These are phyloP conservation scores for Philaenus spumarius DNA, from an alignment of 1,140 invertebrate species.

Conservation along the genomic window DNA sequence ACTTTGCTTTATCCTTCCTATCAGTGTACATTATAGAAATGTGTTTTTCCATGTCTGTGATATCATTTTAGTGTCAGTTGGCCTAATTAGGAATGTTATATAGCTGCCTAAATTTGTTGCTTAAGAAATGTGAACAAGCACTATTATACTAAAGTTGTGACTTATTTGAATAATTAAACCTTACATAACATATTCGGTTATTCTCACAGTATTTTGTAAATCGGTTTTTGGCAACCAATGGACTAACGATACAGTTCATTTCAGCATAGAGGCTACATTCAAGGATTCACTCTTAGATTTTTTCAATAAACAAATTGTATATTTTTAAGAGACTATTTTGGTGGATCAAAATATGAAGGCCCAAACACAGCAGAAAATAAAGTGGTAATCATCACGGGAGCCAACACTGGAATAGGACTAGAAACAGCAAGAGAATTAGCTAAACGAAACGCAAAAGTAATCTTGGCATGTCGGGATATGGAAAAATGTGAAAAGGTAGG, in stretches of 20 bases:
- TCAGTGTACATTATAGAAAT: too few relatives aligned
- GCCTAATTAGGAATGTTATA: too few relatives aligned
- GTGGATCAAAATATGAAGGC: constrained; percentile 25
- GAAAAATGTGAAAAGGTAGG: constrained; percentile 36
- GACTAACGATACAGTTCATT: not conserved
- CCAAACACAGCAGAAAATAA: constrained; percentile 41
- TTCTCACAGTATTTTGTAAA: not conserved
- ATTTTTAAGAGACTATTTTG: constrained; percentile 25
- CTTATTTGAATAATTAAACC: not conserved
- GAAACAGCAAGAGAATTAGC: constrained; percentile 49
- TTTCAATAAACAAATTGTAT: not conserved
- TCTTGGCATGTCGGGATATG: constrained; percentile 65
- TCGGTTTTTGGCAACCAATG: not conserved
- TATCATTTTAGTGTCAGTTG: too few relatives aligned
- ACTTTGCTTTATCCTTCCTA: too few relatives aligned
- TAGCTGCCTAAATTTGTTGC: too few relatives aligned
- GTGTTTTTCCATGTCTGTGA: too few relatives aligned
- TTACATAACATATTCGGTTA: not conserved
- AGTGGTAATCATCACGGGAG: constrained; percentile 54
- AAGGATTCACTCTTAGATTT: not conserved
- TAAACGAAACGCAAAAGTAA: constrained; percentile 53
- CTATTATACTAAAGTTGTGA: too few relatives aligned
- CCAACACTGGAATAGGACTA: constrained; percentile 55
- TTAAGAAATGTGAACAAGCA: too few relatives aligned
- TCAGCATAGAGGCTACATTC: not conserved